Conservation (phyloP, 2,797 vertebrate species). For the Schizothorax lantsangensis region DNA sequence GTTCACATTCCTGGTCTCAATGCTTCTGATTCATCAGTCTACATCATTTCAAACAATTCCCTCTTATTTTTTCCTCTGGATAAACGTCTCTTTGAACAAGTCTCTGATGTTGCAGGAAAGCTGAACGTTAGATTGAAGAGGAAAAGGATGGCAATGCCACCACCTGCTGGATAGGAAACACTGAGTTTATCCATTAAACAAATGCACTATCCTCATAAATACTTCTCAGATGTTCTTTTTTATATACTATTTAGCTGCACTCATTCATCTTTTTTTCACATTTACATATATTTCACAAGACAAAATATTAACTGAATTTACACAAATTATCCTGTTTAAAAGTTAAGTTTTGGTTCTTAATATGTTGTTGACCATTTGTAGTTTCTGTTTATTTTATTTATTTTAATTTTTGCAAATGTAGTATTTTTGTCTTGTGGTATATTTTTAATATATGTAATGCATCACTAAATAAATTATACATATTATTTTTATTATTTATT, state of each 20-base stretch:
- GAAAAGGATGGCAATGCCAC: slow-evolving; percentile 29
- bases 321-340: not conserved
- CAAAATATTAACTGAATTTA: not conserved
- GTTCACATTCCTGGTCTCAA: not conserved
- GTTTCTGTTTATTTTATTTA: not conserved
- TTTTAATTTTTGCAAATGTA: not conserved
- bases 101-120: not conserved
- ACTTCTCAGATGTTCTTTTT: not conserved
- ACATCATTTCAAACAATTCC: not conserved
- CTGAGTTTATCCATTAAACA: not conserved
- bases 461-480: not conserved
- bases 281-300: not conserved
- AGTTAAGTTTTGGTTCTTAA: not conserved
- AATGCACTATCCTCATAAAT: not conserved
- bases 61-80: not conserved
- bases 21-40: not conserved
- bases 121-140: not conserved
- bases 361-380: not conserved
- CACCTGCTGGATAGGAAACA: slow-evolving; percentile 37
- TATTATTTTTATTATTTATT: not conserved
- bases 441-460: too few relatives aligned
- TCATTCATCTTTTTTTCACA: not conserved
- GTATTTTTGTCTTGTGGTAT: not conserved
- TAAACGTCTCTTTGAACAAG: not conserved
- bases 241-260: not conserved